A percentile compares a stretch with the other conserved stretches of the same genome.
phyloP scores from a whole-genome alignment of 2,888 invertebrate species.

The Ophion ventricosus region DNA sequence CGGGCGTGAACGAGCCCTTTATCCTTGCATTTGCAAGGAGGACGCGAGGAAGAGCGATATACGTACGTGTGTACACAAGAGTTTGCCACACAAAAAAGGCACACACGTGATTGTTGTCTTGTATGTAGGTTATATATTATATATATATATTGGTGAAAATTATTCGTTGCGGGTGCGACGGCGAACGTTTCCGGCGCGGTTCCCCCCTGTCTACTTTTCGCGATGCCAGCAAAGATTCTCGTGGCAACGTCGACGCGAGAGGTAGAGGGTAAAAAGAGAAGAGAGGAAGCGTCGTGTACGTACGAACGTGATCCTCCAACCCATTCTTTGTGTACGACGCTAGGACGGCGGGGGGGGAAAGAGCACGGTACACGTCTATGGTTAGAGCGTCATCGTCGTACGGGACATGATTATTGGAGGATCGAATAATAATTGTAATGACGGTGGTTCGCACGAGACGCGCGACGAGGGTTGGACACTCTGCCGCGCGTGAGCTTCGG shows the following conservation, averaged over 20 bases:
- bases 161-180: constrained; percentile 19
- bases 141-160: constrained; percentile 24
- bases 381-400: constrained; percentile 58
- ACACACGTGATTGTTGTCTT: not conserved
- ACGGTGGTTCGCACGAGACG: constrained; percentile 65
- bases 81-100: not conserved
- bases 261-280: constrained; percentile 14
- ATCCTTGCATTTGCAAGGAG: constrained; percentile 18
- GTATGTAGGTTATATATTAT: not conserved
- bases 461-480: constrained; percentile 11
- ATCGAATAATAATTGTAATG: constrained; percentile 81
- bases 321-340: constrained; percentile 67
- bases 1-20: constrained; percentile 46
- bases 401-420: constrained; percentile 80
- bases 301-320: constrained; percentile 77
- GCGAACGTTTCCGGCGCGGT: constrained; percentile 31
- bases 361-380: no score
- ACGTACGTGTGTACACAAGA: not conserved
- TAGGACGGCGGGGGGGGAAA: not conserved
- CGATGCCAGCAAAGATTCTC: not conserved
- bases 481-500: constrained; percentile 24
- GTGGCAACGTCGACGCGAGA: constrained; percentile 20
- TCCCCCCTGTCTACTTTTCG: constrained; percentile 47
- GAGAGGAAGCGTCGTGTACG: constrained; percentile 44
- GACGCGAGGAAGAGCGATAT: not conserved